A percentile compares a stretch with the other conserved stretches of the same genome.
Evolutionary conservation across 2,888 invertebrate genomes (phyloP).

Genomic region (Chrysotoxum bicinctum): DNA sequence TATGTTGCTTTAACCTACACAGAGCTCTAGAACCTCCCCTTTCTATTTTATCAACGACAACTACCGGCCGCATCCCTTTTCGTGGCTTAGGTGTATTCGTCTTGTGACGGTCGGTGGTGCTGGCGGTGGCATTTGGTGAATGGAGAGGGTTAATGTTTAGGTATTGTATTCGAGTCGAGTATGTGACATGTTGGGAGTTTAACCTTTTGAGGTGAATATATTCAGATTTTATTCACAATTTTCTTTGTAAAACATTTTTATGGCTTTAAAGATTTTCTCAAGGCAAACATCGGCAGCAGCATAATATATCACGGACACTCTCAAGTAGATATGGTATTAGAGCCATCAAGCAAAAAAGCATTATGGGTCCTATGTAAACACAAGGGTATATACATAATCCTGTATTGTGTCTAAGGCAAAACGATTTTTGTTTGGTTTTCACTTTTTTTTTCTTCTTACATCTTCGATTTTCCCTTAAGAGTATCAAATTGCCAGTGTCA

Average conservation of each 20-base stretch:
- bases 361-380: conserved; percentile 64
- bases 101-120: neutral
- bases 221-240: conserved; percentile 68
- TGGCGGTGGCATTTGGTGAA: neutral
- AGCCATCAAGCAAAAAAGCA: conserved; percentile 47
- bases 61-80: conserved; percentile 52
- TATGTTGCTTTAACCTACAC: conserved; percentile 48
- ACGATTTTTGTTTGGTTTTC: conserved; percentile 61
- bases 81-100: conserved; percentile 41
- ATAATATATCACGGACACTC: conserved; percentile 58
- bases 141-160: conserved; percentile 13
- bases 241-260: conserved; percentile 70
- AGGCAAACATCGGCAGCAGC: conserved; percentile 46
- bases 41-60: conserved; percentile 34
- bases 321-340: conserved; percentile 42
- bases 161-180: conserved; percentile 37
- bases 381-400: conserved; percentile 55
- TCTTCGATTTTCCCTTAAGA: conserved; percentile 25
- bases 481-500: conserved; percentile 56
- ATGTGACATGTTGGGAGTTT: conserved; percentile 67
- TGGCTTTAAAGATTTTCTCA: conserved; percentile 71
- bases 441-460: conserved; percentile 3
- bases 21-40: conserved; percentile 31
- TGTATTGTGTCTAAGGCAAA: conserved; percentile 50
- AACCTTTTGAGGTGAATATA: conserved; percentile 71